Percentiles rank a stretch among this genome's conserved stretches.
Conservation (phyloP, 2,113 vertebrate species). For the Leucosticte australis region DNA sequence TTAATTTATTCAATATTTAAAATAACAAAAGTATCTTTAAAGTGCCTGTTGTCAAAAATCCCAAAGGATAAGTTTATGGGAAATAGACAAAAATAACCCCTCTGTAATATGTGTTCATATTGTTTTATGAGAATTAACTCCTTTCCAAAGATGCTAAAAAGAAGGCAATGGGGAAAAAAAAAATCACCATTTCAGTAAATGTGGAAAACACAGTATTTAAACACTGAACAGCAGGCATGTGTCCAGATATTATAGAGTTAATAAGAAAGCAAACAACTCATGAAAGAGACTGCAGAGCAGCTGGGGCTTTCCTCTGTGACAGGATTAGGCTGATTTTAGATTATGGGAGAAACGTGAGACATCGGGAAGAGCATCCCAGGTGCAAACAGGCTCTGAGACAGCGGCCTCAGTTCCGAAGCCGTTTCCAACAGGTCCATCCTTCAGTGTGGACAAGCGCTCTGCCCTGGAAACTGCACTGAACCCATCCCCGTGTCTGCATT, state of each 20-base stretch:
- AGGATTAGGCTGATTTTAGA: not conserved
- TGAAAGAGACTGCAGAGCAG: not conserved
- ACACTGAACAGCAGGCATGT: not conserved
- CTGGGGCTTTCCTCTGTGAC: not conserved
- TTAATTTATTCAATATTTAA: not conserved
- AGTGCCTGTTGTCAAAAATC: not conserved
- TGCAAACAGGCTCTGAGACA: not conserved
- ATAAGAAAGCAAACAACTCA: not conserved
- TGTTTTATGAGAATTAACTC: not conserved
- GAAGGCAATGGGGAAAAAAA: not conserved
- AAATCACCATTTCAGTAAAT: not conserved
- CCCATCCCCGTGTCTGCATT: fast-evolving
- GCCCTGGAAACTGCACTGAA: not conserved
- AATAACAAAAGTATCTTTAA: not conserved
- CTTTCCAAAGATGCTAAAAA: not conserved
- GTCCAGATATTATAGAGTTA: not conserved
- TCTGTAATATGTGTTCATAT: not conserved
- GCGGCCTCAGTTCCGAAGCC: not conserved
- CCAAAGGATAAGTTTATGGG: not conserved
- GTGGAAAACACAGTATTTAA: not conserved
- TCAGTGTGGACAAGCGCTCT: not conserved
- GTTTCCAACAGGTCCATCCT: not conserved
- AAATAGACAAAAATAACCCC: not conserved
- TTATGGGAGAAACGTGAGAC: not conserved
- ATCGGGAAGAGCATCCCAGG: not conserved